A percentile compares a stretch with the other conserved stretches of the same genome.
Conservation (phyloP, 2,888 invertebrate species). For the Hecatera dysodea region DNA sequence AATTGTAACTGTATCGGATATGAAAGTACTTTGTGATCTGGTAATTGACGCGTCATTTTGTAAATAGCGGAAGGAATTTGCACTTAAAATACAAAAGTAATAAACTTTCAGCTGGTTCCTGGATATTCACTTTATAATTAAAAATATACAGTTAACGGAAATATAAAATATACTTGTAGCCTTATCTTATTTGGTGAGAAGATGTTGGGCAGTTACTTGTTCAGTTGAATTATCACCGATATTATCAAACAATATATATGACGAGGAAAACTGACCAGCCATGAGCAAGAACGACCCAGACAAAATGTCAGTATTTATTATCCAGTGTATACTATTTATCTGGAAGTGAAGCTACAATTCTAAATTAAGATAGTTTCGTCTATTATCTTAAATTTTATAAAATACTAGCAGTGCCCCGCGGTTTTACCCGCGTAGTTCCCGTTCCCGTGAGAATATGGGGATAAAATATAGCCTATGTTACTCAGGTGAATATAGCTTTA, state of each 20-base stretch:
- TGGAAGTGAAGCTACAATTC: not conserved
- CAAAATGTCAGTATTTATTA: constrained; percentile 48
- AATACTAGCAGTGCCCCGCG: too few species aligned
- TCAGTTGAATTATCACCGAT: constrained; percentile 49
- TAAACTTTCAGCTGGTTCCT: not conserved
- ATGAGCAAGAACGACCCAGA: constrained; percentile 41
- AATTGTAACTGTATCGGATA: constrained; percentile 51
- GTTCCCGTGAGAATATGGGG: too few species aligned
- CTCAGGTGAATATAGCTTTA: too few species aligned
- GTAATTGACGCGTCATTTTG: constrained; percentile 31
- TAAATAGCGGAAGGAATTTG: constrained; percentile 19
- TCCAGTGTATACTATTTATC: constrained; percentile 32
- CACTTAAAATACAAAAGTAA: constrained; percentile 14
- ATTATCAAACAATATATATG: constrained; percentile 60
- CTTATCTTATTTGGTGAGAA: constrained; percentile 20
- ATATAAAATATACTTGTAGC: constrained; percentile 6
- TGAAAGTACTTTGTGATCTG: constrained; percentile 52
- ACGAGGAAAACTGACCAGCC: constrained; percentile 48
- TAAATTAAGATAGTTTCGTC: not conserved
- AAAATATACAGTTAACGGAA: not conserved
- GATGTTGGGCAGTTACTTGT: constrained; percentile 37
- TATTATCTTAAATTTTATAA: not conserved
- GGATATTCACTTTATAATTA: not conserved
- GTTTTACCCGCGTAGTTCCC: too few species aligned
- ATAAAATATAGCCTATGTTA: too few species aligned